Conservation (phyloP, 2,888 invertebrate genomes). For the Stenurella melanura region DNA sequence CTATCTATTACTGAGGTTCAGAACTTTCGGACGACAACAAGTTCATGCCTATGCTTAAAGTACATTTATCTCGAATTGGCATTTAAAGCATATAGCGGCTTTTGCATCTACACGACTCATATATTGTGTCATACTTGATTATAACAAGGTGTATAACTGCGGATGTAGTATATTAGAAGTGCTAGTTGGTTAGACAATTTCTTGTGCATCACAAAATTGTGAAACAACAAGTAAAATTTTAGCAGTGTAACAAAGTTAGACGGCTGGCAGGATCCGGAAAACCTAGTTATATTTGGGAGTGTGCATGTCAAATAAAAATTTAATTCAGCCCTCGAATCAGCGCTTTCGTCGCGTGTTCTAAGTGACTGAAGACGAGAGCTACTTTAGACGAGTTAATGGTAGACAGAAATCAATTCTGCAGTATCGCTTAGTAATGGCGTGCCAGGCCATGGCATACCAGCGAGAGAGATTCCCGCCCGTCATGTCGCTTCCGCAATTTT, state of each 20-base stretch:
- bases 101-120: no score
- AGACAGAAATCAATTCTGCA: slow-evolving; percentile 69
- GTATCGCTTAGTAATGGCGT: slow-evolving; percentile 65
- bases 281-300: slow-evolving; percentile 17
- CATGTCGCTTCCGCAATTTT: slow-evolving; percentile 33
- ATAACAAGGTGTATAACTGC: no score
- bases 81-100: no score
- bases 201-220: neutral
- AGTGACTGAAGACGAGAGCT: slow-evolving; percentile 66
- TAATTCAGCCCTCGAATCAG: slow-evolving; percentile 25
- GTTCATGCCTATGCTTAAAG: no score
- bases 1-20: no score
- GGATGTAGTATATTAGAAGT: neutral
- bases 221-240: neutral
- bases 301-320: slow-evolving; percentile 38
- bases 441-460: slow-evolving; percentile 58
- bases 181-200: neutral
- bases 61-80: no score
- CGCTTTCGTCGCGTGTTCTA: slow-evolving; percentile 63
- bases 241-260: neutral
- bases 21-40: no score
- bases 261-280: neutral
- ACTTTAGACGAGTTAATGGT: slow-evolving; percentile 69
- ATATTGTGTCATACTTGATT: no score
- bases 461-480: slow-evolving; percentile 37